These are phyloP conservation scores for Orius insidiosus DNA, from an alignment of 1,140 invertebrate genomes.

Conservation along the genomic window DNA sequence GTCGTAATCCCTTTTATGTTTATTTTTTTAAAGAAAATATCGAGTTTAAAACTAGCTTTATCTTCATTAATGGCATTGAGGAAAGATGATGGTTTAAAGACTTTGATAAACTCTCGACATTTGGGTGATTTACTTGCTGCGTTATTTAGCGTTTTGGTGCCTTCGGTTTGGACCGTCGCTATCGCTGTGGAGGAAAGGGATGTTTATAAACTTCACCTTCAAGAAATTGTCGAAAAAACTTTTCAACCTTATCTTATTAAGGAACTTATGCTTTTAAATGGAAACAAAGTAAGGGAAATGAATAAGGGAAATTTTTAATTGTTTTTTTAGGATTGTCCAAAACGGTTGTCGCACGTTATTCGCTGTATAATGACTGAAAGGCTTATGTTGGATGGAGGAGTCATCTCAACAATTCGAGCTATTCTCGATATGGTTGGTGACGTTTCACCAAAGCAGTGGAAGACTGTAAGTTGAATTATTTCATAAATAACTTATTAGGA, in stretches of 20 bases:
- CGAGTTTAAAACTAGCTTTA: slow-evolving; percentile 1
- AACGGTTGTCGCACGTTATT: not conserved
- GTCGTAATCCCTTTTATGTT: too few species aligned
- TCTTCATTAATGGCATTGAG: slow-evolving; percentile 25
- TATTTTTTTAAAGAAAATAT: too few species aligned
- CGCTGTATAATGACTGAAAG: slow-evolving; percentile 6
- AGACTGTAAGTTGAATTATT: slow-evolving; percentile 21
- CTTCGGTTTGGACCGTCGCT: slow-evolving; percentile 37
- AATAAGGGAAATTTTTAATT: not conserved
- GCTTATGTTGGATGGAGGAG: slow-evolving; percentile 21
- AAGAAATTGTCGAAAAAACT: slow-evolving; percentile 33
- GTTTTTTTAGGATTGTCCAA: not conserved
- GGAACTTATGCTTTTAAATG: slow-evolving; percentile 48
- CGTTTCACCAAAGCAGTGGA: slow-evolving; percentile 16
- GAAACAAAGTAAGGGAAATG: slow-evolving; percentile 23
- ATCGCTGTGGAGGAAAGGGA: slow-evolving; percentile 30
- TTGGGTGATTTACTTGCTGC: slow-evolving; percentile 37
- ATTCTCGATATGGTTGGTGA: slow-evolving; percentile 22
- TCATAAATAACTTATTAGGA: too few species aligned
- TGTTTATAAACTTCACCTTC: slow-evolving; percentile 32
- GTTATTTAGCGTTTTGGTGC: slow-evolving; percentile 50
- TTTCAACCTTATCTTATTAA: slow-evolving; percentile 42
- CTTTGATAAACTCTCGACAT: slow-evolving; percentile 26
- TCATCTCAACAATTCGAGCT: slow-evolving; percentile 20
- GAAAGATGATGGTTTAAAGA: slow-evolving; percentile 25